These are phyloP conservation scores for Zaprionus lineosus DNA, from an alignment of 2,888 invertebrate species.

Conservation along the genomic window DNA sequence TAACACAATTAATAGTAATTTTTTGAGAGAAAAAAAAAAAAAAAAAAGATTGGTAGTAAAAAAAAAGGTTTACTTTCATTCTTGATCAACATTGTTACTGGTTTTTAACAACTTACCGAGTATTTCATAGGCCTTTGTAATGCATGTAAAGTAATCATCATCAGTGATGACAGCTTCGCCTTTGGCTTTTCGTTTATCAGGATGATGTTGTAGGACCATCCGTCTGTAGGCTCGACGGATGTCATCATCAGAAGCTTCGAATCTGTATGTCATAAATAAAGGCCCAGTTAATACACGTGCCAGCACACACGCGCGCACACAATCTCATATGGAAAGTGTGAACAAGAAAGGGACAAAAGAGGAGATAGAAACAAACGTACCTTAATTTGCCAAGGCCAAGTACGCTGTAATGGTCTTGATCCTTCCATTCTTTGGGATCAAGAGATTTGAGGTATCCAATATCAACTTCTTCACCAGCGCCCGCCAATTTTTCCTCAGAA, in stretches of 20 bases:
- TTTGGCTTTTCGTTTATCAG: slow-evolving; percentile 96
- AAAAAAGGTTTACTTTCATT: not conserved
- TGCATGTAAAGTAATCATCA: slow-evolving; percentile 99
- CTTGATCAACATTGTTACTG: not conserved
- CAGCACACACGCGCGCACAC: not conserved
- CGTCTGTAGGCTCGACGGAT: slow-evolving; percentile 96
- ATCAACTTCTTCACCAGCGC: slow-evolving; percentile 87
- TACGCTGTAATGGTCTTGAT: slow-evolving; percentile 98
- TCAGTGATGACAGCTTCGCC: slow-evolving; percentile 94
- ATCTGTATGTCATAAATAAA: slow-evolving; percentile 84
- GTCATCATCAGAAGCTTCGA: slow-evolving; percentile 94
- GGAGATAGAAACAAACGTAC: slow-evolving; percentile 37
- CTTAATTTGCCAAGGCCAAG: slow-evolving; percentile 90
- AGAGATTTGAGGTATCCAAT: slow-evolving; percentile 92
- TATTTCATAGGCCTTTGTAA: slow-evolving; percentile 98
- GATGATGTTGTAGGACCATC: slow-evolving; percentile 97
- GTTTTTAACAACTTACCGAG: slow-evolving; percentile 84
- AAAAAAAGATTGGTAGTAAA: not conserved
- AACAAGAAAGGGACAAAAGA: not conserved
- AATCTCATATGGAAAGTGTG: not conserved
- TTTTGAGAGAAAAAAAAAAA: not conserved
- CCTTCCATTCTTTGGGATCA: slow-evolving; percentile 98
- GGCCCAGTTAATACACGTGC: slow-evolving; percentile 49
- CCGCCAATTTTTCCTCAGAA: slow-evolving; percentile 77
- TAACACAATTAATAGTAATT: too few species aligned